Evolutionary conservation across 35 echinoderm and acorn worm species (phyloP), one percentile per base, ranked within the genome.

Genomic region (Stichopus chloronotus): DNA sequence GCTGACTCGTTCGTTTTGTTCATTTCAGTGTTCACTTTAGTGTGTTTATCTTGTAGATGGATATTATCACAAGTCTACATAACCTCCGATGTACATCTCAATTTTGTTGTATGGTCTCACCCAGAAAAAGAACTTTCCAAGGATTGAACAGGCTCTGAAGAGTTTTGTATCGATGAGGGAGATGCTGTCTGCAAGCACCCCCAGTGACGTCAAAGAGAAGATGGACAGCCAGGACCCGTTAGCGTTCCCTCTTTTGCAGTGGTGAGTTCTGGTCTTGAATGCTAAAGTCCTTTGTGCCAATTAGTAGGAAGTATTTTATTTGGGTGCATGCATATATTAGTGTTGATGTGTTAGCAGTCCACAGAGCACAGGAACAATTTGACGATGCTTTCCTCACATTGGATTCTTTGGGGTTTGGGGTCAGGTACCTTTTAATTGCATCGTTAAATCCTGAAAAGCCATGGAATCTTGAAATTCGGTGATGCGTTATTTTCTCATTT

Each of bases 91-190:
- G 0, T 90, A 13, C 74, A 43, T 88, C 78, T 93, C 10, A n/a
- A 13, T 93, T 78, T 23, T 78, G 23, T n/a, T 78, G n/a, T 43
- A 78, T 24, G 5, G 8, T 21, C 79, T 53, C 80, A 56, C 72
- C 12, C 92, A 99, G 97, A 99, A 99, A 91, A 99, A 99, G 94
- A 96, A 99, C 81, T 98, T 94, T 86, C 93, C 95, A 53, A 86
- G 95, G 30, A 92, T 96, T 13, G 92, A 96, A 71, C 84, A 93
- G 56, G 81, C 97, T 7, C 80, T 99, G 57, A 95, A 96, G 25
- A 99, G 94, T 81, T 99, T 99, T 79, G 96, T 96, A 56, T 95
- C 97, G 17, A 96, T 99, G 55, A 91, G 93, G 21, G 97, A 99
- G 78, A 99, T 99, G 97, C 72, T 96, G 2, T 93, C 95, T 6